A percentile compares a stretch with the other conserved stretches of the same genome.
phyloP scores from a whole-genome alignment of 1,140 invertebrate genomes.

The Phymorhynchus buccinoides region DNA sequence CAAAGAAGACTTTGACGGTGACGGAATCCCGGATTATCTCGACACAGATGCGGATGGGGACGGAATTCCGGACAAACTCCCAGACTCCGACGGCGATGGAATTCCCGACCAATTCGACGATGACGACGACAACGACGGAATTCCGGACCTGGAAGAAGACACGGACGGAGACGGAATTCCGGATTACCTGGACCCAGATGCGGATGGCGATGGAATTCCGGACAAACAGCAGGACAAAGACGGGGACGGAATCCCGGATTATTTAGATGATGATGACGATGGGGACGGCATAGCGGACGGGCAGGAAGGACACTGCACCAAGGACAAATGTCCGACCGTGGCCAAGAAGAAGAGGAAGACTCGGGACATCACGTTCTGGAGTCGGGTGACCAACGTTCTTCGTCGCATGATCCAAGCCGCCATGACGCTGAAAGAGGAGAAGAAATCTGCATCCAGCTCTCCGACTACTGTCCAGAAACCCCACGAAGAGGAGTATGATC shows the following conservation, averaged over 20 bases:
- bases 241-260: slow-evolving; percentile 62
- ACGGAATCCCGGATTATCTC: slow-evolving; percentile 70
- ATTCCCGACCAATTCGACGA: slow-evolving; percentile 60
- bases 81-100: slow-evolving; percentile 64
- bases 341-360: slow-evolving; percentile 19
- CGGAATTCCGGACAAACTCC: slow-evolving; percentile 62
- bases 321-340: slow-evolving; percentile 15
- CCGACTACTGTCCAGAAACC: slow-evolving; percentile 20
- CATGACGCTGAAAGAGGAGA: not conserved
- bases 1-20: slow-evolving; percentile 64
- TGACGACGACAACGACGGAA: slow-evolving; percentile 66
- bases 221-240: slow-evolving; percentile 59
- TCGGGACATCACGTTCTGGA: slow-evolving; percentile 2
- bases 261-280: slow-evolving; percentile 59
- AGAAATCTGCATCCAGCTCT: not conserved
- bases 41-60: slow-evolving; percentile 69
- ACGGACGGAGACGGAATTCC: slow-evolving; percentile 65
- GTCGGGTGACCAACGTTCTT: slow-evolving; percentile 13
- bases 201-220: slow-evolving; percentile 68
- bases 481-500: slow-evolving; percentile 50
- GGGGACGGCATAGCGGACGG: slow-evolving; percentile 59
- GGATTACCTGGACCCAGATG: slow-evolving; percentile 62
- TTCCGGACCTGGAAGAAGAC: slow-evolving; percentile 64
- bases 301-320: slow-evolving; percentile 28
- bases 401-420: slow-evolving; percentile 13